Evolutionary conservation across 2,797 vertebrate genomes (phyloP).

Genomic region (Melanotaenia boesemani): DNA sequence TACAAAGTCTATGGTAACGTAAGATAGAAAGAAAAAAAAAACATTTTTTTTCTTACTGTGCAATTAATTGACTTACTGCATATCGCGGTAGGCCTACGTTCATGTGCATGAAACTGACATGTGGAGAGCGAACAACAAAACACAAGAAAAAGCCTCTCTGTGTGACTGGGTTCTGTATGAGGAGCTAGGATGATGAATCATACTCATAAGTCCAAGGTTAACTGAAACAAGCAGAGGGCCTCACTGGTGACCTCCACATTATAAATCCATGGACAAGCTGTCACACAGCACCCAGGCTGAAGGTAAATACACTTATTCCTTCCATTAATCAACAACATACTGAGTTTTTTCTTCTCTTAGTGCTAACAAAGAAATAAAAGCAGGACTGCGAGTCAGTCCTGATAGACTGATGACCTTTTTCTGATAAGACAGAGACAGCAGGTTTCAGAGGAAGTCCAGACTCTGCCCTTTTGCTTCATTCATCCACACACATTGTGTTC

Average conservation of each 20-base stretch:
- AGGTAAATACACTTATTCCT: conserved; percentile 24
- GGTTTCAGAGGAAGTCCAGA: conserved; percentile 14
- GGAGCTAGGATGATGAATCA: neutral
- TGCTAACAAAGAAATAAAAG: conserved; percentile 31
- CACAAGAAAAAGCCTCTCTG: too few relatives aligned
- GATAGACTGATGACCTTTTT: conserved; percentile 34
- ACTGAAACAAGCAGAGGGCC: neutral
- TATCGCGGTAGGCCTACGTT: too few relatives aligned
- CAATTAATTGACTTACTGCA: too few relatives aligned
- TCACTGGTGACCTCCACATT: conserved; percentile 12
- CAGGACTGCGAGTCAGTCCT: too few relatives aligned
- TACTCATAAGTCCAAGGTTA: conserved; percentile 1
- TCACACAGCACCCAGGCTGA: conserved; percentile 8
- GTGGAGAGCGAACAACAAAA: too few relatives aligned
- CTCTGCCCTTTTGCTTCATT: conserved; percentile 24
- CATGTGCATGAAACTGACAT: too few relatives aligned
- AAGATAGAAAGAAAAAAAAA: too few relatives aligned
- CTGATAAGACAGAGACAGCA: neutral
- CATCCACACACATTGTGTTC: conserved; percentile 20
- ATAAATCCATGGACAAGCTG: neutral
- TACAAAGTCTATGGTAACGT: too few relatives aligned
- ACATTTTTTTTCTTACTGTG: too few relatives aligned
- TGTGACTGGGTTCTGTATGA: too few relatives aligned
- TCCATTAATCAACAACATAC: conserved; percentile 26
- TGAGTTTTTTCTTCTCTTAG: conserved; percentile 19